Base-by-base conservation (phyloP, 2,797 vertebrate genomes). In the Gallinago nigripennis region DNA sequence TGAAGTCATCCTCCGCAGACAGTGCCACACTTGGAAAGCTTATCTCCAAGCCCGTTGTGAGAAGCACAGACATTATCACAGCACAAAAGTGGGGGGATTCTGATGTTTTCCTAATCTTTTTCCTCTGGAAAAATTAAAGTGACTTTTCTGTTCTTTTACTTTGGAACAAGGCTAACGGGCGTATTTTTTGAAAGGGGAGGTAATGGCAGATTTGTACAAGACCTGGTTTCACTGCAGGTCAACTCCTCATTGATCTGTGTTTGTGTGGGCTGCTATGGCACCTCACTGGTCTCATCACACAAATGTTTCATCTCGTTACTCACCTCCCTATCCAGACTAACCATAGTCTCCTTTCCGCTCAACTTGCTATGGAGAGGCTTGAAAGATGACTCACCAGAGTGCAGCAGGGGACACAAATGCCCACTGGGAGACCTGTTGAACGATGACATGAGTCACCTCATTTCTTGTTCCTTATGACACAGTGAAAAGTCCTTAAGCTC, bases 401-500 rank as follows among this genome's bases (percentile, higher is more conserved):
- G 79, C 33, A 64, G 78, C 41, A 85, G 8, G 35, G 71, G 83
- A 86, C 60, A 95, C 15, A 60, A 88, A 75, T 18, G 57, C 39
- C 21, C 56, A 16, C 24, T 6, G n/a, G 68, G 84, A 89, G 65
- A 87, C 61, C 45, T 50, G 86, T 2, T 85, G 88, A 43, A 57
- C 46, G 54, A 41, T 17, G 3, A 66, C 81, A 45, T 21, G 27
- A 71, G 50, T 51, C 68, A 75, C 68, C 51, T 89, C 45, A 68
- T 91, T 92, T 91, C 82, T 92, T 83, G 56, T 78, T 95, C 60
- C 53, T 61, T 86, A 63, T 60, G 64, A 80, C 71, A 94, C 10
- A 64, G 28, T 77, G 86, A 80, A 80, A 90, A 88, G 75, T 82
- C 75, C 81, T 28, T 53, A 82, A 73, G 64, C 51, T 93, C 82